Evolutionary conservation across 2,113 vertebrate genomes (phyloP), one percentile per base, ranked within the genome.

Genomic region (Taurulus bubalis): DNA sequence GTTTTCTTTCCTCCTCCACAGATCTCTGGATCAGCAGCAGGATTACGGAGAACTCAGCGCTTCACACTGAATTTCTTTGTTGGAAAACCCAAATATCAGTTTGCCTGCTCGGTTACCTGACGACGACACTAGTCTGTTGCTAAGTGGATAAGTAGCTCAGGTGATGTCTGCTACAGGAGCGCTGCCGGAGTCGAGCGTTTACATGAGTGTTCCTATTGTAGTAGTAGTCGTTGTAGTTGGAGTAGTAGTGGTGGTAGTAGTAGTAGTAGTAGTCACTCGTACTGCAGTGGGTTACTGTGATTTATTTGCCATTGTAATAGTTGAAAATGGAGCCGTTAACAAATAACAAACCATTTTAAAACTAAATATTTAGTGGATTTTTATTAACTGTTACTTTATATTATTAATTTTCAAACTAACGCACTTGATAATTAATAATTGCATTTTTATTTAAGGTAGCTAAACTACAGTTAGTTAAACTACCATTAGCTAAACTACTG

Each of bases 21-120:
- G 24, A 7, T 14, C 22, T 10, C 32, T 15, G 47, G 38, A 45
- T 59, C 75, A 40, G 49, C 59, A 16, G 55, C 18, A 24, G 85
- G 78, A 84, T 87, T 78, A 75, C 36, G 0, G 40, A 70, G 80
- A 67, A 67, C 76, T 58, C 77, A 0, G 12, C 64, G 40, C 64
- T 51, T 60, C 49, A 83, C 73, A 83, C 80, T 83, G 83, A 20
- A 32, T 64, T 69, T 74, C 87, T 85, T 80, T 85, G 86, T 51
- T 88, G 51, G 7, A 9, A 40, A 77, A 64, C 32, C 66, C 71
- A 45, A 30, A 76, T 67, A 76, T 82, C 83, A 45, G 22, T 70
- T 73, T n/a, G 6, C 73, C 58, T 85, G 75, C 79, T 79, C 24
- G 28, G 86, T 79, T 87, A 78, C 79, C 70, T 68, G 78, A 71